Conservation (phyloP, 2,113 vertebrate genomes). For the Etia nguti region DNA sequence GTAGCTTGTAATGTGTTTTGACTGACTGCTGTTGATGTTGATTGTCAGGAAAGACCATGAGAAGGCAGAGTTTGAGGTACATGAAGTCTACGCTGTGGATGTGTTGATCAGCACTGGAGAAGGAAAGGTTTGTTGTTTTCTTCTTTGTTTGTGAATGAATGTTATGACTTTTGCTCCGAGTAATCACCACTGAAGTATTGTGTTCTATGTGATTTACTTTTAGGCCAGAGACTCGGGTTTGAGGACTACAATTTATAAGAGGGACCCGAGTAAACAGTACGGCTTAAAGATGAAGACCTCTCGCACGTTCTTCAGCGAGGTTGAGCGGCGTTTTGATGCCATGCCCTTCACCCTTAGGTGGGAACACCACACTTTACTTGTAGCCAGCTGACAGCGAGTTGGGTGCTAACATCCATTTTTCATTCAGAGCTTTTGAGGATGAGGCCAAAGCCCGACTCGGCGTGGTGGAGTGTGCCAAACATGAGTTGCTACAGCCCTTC, state of each 20-base stretch:
- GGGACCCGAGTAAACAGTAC: conserved; percentile 95
- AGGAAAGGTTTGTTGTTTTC: conserved; percentile 83
- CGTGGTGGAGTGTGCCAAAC: conserved; percentile 94
- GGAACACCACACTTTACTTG: neutral
- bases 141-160: neutral
- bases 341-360: conserved; percentile 97
- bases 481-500: conserved; percentile 93
- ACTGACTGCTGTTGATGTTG: neutral
- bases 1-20: neutral
- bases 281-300: conserved; percentile 98
- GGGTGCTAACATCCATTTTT: neutral
- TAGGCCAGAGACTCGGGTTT: conserved; percentile 91
- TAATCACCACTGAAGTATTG: neutral
- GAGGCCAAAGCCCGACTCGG: conserved; percentile 94
- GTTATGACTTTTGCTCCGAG: neutral
- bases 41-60: conserved; percentile 90
- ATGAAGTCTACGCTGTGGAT: conserved; percentile 95
- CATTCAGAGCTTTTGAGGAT: conserved; percentile 87
- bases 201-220: neutral
- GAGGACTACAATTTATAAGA: conserved; percentile 95
- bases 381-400: neutral
- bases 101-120: conserved; percentile 94
- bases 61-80: conserved; percentile 95
- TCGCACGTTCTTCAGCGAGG: conserved; percentile 96
- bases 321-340: conserved; percentile 91